Evolutionary conservation across 2,113 vertebrate genomes (phyloP).

Genomic region (Grallaria varia): DNA sequence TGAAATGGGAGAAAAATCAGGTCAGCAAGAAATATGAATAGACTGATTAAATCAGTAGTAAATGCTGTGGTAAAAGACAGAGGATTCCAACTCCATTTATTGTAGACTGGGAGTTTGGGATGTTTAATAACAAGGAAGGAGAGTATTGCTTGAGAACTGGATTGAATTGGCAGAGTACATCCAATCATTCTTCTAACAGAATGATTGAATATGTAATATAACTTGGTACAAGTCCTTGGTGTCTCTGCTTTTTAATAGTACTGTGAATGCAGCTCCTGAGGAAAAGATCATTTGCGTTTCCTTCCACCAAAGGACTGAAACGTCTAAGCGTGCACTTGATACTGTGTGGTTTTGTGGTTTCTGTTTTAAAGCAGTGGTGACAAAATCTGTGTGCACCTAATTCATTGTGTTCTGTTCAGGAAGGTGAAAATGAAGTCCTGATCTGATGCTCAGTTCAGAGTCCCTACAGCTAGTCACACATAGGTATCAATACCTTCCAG

Average conservation of each 20-base stretch:
- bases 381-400: neutral
- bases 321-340: neutral
- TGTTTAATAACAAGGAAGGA: constrained; percentile 5
- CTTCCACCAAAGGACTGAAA: neutral
- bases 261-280: neutral
- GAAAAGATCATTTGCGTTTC: neutral
- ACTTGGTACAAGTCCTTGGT: neutral
- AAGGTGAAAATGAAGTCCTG: neutral
- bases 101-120: neutral
- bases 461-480: neutral
- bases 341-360: neutral
- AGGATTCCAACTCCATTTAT: constrained; percentile 40
- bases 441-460: neutral
- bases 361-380: neutral
- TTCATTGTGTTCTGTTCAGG: neutral
- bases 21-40: constrained; percentile 63
- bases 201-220: neutral
- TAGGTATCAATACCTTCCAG: neutral
- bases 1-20: constrained; percentile 49
- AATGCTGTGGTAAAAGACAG: constrained; percentile 46
- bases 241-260: neutral
- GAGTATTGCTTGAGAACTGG: neutral
- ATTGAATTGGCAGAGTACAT: neutral
- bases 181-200: neutral
- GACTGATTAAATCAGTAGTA: constrained; percentile 45